phyloP scores from a whole-genome alignment of 2,113 vertebrate species.

The Podarcis muralis region DNA sequence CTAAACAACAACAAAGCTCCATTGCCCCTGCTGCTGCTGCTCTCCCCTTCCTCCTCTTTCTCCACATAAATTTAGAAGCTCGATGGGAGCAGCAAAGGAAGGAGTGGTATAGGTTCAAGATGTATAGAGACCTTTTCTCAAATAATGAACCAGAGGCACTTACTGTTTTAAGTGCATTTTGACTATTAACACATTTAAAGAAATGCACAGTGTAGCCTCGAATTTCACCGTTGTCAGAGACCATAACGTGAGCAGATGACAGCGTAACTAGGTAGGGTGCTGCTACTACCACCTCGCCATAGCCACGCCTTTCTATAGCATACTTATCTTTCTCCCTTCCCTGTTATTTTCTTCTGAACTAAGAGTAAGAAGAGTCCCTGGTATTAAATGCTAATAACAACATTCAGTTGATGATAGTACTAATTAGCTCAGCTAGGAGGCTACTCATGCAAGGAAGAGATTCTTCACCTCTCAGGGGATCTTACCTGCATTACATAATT shows the following conservation, averaged over 20 bases:
- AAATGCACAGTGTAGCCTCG: neutral
- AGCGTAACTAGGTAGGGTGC: neutral
- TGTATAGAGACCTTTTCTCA: neutral
- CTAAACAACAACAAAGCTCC: neutral
- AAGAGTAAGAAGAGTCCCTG: neutral
- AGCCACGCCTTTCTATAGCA: neutral
- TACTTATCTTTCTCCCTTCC: neutral
- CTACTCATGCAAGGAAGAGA: conserved; percentile 11
- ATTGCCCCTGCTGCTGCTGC: neutral
- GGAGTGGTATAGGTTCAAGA: too few relatives aligned
- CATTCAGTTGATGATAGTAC: neutral
- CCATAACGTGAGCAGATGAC: neutral
- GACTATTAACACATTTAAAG: neutral
- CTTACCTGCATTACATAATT: neutral
- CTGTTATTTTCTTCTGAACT: neutral
- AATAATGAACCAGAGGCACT: neutral
- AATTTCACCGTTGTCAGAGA: neutral
- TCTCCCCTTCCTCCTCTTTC: neutral
- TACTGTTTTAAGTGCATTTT: neutral
- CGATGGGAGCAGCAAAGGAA: neutral
- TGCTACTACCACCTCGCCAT: neutral
- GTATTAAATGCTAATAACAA: neutral
- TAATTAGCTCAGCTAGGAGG: conserved; percentile 35
- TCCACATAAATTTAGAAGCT: neutral
- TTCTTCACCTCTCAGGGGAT: neutral